Evolutionary conservation across 2,888 invertebrate species (phyloP).

Genomic region (Zele albiditarsus): DNA sequence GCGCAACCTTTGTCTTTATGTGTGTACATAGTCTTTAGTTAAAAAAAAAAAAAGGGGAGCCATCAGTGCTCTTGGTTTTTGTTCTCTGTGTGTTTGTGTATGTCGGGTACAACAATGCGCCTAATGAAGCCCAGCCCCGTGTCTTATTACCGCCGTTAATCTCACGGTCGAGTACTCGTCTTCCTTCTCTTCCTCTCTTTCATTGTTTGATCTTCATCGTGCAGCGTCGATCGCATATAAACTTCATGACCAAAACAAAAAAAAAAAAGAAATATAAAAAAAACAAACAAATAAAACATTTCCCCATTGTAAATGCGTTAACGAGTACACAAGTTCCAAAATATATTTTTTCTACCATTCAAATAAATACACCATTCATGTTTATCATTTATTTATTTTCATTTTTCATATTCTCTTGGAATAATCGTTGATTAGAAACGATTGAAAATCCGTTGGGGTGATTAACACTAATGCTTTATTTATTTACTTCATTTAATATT

Average conservation of each 20-base stretch:
- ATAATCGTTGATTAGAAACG: too few species aligned
- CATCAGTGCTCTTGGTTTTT: conserved; percentile 32
- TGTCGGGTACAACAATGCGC: conserved; percentile 66
- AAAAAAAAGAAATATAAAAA: neutral
- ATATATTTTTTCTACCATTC: neutral
- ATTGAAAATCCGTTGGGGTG: too few species aligned
- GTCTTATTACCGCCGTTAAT: conserved; percentile 68
- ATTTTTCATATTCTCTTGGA: neutral
- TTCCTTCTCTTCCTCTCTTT: conserved; percentile 30
- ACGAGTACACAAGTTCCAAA: neutral
- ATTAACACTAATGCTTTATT: neutral
- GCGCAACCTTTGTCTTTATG: conserved; percentile 7
- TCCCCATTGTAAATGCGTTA: neutral
- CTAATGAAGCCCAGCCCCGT: conserved; percentile 67
- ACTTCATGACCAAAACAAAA: neutral
- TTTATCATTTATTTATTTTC: neutral
- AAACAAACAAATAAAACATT: neutral
- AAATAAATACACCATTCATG: neutral
- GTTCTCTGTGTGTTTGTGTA: neutral
- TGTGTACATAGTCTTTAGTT: conserved; percentile 16
- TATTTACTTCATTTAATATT: neutral
- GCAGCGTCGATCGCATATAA: conserved; percentile 45
- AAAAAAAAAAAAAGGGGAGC: conserved; percentile 7
- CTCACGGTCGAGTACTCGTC: conserved; percentile 61
- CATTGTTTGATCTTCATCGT: conserved; percentile 66